Percentiles rank a stretch among this genome's conserved stretches.
Evolutionary conservation across 64 coral and sea anemone species (phyloP).

Genomic region (Orbicella faveolata): DNA sequence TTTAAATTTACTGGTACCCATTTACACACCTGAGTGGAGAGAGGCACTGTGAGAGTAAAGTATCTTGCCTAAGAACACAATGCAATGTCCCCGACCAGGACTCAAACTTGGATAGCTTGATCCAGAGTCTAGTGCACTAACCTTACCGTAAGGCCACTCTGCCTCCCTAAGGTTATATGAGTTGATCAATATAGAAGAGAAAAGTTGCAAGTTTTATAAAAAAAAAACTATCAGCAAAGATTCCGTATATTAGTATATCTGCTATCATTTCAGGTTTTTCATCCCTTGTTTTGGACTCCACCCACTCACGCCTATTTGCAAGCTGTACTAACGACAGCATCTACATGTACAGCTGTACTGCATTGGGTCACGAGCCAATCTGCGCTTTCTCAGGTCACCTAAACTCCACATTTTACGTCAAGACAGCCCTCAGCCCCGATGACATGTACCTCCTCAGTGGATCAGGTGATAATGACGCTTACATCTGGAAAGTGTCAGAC

Average conservation of each 20-base stretch:
- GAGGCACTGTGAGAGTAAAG: too few species aligned
- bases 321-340: constrained; percentile 91
- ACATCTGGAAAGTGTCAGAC: constrained; percentile 84
- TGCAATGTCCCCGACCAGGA: too few species aligned
- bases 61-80: too few species aligned
- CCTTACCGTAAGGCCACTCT: too few species aligned
- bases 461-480: constrained; percentile 83
- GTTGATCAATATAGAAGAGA: too few species aligned
- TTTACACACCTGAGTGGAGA: too few species aligned
- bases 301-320: constrained; percentile 82
- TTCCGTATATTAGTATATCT: not conserved
- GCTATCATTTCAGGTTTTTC: constrained; percentile 80
- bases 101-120: too few species aligned
- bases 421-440: constrained; percentile 89
- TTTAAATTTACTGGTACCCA: too few species aligned
- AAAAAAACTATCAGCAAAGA: not conserved
- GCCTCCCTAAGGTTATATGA: too few species aligned
- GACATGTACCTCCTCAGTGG: constrained; percentile 85
- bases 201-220: not conserved
- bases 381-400: constrained; percentile 74
- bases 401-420: constrained; percentile 97
- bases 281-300: constrained; percentile 87
- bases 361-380: constrained; percentile 64
- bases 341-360: constrained; percentile 92
- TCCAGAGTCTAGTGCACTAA: too few species aligned